Conservation (phyloP, 92 coral and sea anemone species). For the Meandrina meandrites region DNA sequence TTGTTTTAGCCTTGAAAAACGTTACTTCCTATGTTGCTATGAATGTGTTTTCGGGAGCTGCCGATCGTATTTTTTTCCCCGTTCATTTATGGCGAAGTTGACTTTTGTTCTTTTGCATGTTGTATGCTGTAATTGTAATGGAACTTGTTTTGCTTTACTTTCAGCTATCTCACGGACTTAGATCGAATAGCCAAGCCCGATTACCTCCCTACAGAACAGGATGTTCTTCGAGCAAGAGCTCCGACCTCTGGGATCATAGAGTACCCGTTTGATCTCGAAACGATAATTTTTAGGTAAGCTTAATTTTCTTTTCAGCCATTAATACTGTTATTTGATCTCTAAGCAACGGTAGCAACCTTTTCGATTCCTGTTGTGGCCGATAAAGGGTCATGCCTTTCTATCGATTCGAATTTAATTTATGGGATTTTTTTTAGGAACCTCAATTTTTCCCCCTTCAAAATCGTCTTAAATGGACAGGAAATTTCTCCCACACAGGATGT, state of each 20-base stretch:
- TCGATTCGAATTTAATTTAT: slow-evolving; percentile 21
- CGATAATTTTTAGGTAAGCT: slow-evolving; percentile 97
- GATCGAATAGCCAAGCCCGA: slow-evolving; percentile 92
- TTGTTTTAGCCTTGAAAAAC: neutral
- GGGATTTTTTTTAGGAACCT: slow-evolving; percentile 11
- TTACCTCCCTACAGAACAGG: slow-evolving; percentile 98
- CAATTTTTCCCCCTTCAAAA: slow-evolving; percentile 19
- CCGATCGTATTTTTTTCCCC: slow-evolving; percentile 1
- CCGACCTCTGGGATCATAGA: slow-evolving; percentile 99
- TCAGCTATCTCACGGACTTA: slow-evolving; percentile 92
- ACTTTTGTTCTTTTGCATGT: slow-evolving; percentile 27
- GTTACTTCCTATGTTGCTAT: neutral
- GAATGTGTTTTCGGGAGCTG: neutral
- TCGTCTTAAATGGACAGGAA: slow-evolving; percentile 36
- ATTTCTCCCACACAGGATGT: slow-evolving; percentile 55
- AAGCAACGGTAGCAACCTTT: slow-evolving; percentile 43
- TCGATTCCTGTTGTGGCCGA: slow-evolving; percentile 27
- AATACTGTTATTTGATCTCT: slow-evolving; percentile 47
- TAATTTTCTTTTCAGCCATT: slow-evolving; percentile 23
- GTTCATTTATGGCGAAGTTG: slow-evolving; percentile 11
- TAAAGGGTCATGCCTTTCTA: neutral
- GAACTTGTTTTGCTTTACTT: slow-evolving; percentile 13
- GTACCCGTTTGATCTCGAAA: slow-evolving; percentile 98
- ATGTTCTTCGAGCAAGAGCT: slow-evolving; percentile 95
- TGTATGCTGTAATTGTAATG: slow-evolving; percentile 25